These are phyloP conservation scores for Lasioglossum leucozonium DNA, from an alignment of 2,888 invertebrate genomes.

Conservation along the genomic window DNA sequence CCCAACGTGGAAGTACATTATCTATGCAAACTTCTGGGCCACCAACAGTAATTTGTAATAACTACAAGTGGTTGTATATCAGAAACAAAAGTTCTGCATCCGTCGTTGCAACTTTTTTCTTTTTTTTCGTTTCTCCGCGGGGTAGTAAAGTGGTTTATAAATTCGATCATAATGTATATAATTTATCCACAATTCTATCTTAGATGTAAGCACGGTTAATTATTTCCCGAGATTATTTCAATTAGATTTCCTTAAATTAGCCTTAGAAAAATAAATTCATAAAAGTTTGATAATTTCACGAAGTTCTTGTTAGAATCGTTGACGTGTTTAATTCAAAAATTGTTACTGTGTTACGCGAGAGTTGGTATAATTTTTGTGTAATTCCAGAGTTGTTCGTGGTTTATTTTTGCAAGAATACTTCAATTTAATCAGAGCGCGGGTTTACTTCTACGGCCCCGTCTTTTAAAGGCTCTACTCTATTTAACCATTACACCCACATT, in stretches of 20 bases:
- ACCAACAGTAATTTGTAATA: slow-evolving; percentile 10
- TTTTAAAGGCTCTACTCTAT: slow-evolving; percentile 30
- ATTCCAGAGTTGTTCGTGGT: background rate
- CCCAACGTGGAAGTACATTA: background rate
- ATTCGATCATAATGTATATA: background rate
- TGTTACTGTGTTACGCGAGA: background rate
- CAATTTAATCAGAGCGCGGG: background rate
- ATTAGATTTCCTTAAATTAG: too few relatives aligned
- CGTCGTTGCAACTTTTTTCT: background rate
- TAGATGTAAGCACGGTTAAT: background rate
- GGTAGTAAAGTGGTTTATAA: background rate
- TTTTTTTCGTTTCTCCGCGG: too few relatives aligned
- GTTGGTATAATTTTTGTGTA: background rate
- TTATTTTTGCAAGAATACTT: background rate
- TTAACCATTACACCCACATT: slow-evolving; percentile 59
- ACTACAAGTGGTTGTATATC: background rate
- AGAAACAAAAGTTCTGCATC: background rate
- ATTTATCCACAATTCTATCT: background rate
- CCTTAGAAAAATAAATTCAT: background rate
- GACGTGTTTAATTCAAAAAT: background rate
- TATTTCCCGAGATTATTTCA: background rate
- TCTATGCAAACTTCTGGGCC: background rate
- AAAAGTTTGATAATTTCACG: background rate
- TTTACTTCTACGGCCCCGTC: slow-evolving; percentile 5
- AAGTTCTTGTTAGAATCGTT: background rate